Percentiles rank a stretch among this genome's conserved stretches.
phyloP scores from a whole-genome alignment of 2,113 vertebrate genomes.

The Gnathonemus echidnorhynchus region DNA sequence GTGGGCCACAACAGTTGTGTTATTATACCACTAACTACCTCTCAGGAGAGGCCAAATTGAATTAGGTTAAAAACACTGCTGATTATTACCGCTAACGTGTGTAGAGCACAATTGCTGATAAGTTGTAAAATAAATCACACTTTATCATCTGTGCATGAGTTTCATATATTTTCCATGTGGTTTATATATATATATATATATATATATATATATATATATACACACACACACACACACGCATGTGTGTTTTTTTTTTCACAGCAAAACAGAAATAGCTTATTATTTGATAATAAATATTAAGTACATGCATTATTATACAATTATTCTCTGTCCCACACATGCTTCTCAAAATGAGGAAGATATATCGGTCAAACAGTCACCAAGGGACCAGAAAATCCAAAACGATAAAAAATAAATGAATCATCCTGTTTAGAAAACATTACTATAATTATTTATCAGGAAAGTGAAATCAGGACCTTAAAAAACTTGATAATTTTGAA shows the following conservation, averaged over 20 bases:
- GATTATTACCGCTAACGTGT: slow-evolving; percentile 83
- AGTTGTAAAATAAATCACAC: slow-evolving; percentile 85
- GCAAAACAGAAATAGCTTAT: not conserved
- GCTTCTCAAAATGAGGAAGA: not conserved
- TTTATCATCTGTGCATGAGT: slow-evolving; percentile 77
- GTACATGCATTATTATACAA: not conserved
- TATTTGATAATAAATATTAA: not conserved
- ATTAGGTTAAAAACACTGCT: slow-evolving; percentile 83
- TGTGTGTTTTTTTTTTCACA: not conserved
- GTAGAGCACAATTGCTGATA: slow-evolving; percentile 84
- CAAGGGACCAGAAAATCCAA: not conserved
- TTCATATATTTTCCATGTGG: slow-evolving; percentile 54
- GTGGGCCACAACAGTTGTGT: slow-evolving; percentile 72
- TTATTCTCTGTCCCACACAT: not conserved
- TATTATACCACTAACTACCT: slow-evolving; percentile 83
- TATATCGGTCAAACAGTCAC: not conserved
- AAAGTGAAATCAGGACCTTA: not conserved
- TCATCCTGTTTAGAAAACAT: not conserved
- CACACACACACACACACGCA: not conserved
- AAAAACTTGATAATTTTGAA: not conserved
- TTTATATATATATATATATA: not conserved
- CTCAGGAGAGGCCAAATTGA: slow-evolving; percentile 82
- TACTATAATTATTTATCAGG: not conserved
- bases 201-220: too few species aligned
- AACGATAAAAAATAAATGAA: not conserved